Percentiles rank a stretch among this genome's conserved stretches.
phyloP scores from a whole-genome alignment of 1,140 invertebrate species.

The Heliconius hermathena region DNA sequence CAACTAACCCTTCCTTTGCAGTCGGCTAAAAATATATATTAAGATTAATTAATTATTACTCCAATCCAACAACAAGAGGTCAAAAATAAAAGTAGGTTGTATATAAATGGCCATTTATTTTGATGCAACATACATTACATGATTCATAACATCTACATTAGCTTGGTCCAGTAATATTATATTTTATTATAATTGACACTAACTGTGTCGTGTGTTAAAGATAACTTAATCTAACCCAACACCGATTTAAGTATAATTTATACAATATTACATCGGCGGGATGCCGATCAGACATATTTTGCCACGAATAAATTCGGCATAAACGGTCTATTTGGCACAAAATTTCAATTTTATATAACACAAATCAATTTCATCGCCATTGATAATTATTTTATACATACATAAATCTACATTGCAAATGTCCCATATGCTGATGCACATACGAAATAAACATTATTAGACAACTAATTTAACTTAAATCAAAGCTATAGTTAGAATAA shows the following conservation, averaged over 20 bases:
- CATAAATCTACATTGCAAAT: slow-evolving; percentile 56
- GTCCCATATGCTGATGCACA: slow-evolving; percentile 45
- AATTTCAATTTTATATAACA: slow-evolving; percentile 49
- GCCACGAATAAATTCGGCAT: slow-evolving; percentile 71
- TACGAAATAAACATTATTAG: slow-evolving; percentile 26
- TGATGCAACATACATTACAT: slow-evolving; percentile 57
- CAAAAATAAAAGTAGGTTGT: slow-evolving; percentile 24
- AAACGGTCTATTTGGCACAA: slow-evolving; percentile 77
- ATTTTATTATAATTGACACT: slow-evolving; percentile 51
- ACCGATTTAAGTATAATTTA: slow-evolving; percentile 52
- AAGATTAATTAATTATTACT: not conserved
- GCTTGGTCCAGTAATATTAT: slow-evolving; percentile 67
- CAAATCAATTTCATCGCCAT: slow-evolving; percentile 41
- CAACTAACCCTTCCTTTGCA: too few relatives aligned
- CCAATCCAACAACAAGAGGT: not conserved
- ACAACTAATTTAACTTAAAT: slow-evolving; percentile 10
- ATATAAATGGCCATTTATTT: slow-evolving; percentile 68
- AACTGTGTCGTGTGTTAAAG: slow-evolving; percentile 58
- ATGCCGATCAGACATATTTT: slow-evolving; percentile 61
- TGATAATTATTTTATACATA: slow-evolving; percentile 35
- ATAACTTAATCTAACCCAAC: slow-evolving; percentile 53
- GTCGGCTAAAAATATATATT: not conserved
- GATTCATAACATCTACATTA: slow-evolving; percentile 73
- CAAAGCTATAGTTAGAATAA: slow-evolving; percentile 20
- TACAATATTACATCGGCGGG: slow-evolving; percentile 62